These are phyloP conservation scores for Cremastinae sp. DNA, from an alignment of 2,888 invertebrate genomes.

Conservation along the genomic window DNA sequence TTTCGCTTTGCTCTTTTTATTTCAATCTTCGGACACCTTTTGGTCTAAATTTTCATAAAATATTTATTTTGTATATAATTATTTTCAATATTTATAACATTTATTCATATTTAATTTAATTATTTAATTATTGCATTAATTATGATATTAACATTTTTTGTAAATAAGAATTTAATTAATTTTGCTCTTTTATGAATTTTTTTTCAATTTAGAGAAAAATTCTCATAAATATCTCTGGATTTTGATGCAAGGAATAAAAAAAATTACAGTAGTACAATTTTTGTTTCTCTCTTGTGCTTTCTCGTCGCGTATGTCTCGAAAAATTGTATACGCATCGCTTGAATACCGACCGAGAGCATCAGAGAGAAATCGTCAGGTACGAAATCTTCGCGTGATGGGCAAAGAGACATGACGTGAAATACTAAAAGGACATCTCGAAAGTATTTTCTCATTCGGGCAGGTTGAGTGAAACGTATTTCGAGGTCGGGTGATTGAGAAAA, in stretches of 20 bases:
- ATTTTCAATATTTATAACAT: too few relatives aligned
- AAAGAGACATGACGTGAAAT: constrained; percentile 33
- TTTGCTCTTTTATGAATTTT: too few relatives aligned
- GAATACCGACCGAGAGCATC: constrained; percentile 37
- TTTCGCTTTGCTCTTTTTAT: constrained; percentile 8
- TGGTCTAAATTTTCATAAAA: too few relatives aligned
- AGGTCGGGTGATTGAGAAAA: constrained; percentile 6
- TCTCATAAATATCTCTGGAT: background rate
- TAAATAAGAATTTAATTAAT: too few relatives aligned
- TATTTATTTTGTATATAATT: too few relatives aligned
- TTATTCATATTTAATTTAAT: too few relatives aligned
- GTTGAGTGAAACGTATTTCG: constrained; percentile 7
- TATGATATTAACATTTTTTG: too few relatives aligned
- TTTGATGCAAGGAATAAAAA: background rate
- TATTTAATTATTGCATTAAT: too few relatives aligned
- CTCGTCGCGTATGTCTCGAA: constrained; percentile 46
- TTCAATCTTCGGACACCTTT: background rate
- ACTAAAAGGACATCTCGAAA: constrained; percentile 44
- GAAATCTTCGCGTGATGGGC: constrained; percentile 30
- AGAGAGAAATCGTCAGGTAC: constrained; percentile 1
- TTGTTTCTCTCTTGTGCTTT: constrained; percentile 49
- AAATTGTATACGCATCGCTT: constrained; percentile 29
- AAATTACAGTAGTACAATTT: constrained; percentile 45
- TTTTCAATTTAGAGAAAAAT: background rate
- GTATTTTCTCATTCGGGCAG: constrained; percentile 40